Percentiles rank a stretch among this genome's conserved stretches.
These are phyloP conservation scores for Colinus virginianus DNA, from an alignment of 2,113 vertebrate genomes.

Conservation along the genomic window DNA sequence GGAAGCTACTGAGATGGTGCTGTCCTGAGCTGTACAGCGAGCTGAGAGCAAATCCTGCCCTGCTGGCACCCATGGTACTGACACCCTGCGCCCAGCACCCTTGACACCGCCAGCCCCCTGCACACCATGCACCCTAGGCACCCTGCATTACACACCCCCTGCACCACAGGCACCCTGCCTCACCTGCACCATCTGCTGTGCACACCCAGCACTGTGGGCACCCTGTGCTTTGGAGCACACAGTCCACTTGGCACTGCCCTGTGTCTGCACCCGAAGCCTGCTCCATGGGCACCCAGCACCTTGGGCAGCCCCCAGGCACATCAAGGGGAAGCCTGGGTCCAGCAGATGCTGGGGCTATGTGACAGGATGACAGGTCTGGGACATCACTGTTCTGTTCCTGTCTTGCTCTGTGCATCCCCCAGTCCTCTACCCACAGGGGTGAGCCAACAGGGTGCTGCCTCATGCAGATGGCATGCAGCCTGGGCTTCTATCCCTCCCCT, in stretches of 20 bases:
- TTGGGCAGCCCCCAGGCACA: not conserved
- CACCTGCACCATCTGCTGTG: not conserved
- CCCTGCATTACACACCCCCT: too few species aligned
- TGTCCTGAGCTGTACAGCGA: fast-evolving
- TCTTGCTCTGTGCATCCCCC: not conserved
- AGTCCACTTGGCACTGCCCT: not conserved
- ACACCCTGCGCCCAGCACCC: not conserved
- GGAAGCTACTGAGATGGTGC: not conserved
- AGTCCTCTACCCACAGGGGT: not conserved
- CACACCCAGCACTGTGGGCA: not conserved
- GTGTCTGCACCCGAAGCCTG: not conserved
- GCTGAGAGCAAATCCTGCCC: fast-evolving
- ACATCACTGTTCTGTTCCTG: fast-evolving
- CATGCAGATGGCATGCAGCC: not conserved
- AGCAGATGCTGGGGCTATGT: fast-evolving
- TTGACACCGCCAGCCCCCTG: not conserved
- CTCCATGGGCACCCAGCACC: not conserved
- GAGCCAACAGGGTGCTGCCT: fast-evolving
- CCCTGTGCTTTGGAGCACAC: not conserved
- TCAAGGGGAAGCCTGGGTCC: not conserved
- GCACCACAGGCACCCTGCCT: not conserved
- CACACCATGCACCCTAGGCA: not conserved
- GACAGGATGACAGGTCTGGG: not conserved
- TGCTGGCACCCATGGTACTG: fast-evolving
- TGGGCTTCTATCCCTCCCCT: fast-evolving